phyloP scores from a whole-genome alignment of 2,797 vertebrate species.

The Neopelma chrysocephalum region DNA sequence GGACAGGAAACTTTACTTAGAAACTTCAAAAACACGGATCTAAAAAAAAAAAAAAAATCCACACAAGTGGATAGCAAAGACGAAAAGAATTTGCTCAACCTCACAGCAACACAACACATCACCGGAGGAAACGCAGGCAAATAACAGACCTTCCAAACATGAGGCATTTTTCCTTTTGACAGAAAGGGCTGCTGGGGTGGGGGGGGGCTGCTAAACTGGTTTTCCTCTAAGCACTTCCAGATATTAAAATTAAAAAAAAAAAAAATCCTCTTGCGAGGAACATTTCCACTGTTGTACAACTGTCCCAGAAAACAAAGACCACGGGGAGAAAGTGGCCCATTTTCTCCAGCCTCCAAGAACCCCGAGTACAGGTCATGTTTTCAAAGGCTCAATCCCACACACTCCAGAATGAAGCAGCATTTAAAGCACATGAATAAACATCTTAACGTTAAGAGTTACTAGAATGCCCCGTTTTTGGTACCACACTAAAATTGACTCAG shows the following conservation, averaged over 20 bases:
- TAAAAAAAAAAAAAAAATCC: neutral
- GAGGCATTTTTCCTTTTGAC: neutral
- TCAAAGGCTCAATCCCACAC: constrained; percentile 3
- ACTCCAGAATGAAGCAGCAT: neutral
- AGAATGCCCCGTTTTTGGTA: neutral
- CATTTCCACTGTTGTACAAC: constrained; percentile 18
- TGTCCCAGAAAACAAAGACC: constrained; percentile 81
- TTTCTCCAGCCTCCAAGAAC: constrained; percentile 68
- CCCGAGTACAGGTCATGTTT: constrained; percentile 43
- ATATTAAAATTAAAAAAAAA: neutral
- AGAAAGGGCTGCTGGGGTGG: neutral
- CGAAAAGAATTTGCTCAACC: neutral
- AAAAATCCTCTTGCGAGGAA: constrained; percentile 1
- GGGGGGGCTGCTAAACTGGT: constrained; percentile 15
- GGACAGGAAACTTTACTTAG: constrained; percentile 55
- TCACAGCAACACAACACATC: neutral
- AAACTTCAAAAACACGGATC: constrained; percentile 1
- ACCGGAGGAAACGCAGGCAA: neutral
- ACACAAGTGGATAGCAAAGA: neutral
- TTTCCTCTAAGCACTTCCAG: constrained; percentile 25
- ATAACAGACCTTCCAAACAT: neutral
- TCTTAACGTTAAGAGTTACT: fast-evolving
- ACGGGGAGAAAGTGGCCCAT: constrained; percentile 76
- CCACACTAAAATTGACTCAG: neutral
- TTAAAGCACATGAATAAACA: neutral